Evolutionary conservation across 2,888 invertebrate genomes (phyloP).

Genomic region (Apantesis nais): DNA sequence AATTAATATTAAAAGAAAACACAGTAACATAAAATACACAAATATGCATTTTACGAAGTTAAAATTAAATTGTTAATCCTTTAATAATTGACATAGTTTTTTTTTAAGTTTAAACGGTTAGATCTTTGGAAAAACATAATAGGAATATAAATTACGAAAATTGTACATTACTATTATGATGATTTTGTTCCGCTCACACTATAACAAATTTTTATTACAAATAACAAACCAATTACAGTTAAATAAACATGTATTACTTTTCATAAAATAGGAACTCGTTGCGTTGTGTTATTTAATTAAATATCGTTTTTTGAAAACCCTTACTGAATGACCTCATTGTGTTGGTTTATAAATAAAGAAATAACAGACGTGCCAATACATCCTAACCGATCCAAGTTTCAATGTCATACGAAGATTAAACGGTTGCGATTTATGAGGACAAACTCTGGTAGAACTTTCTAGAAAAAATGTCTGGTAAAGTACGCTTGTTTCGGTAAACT

Average conservation of each 20-base stretch:
- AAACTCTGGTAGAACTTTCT: constrained; percentile 4
- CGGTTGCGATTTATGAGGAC: constrained; percentile 8
- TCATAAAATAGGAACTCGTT: neutral
- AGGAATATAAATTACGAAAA: no score
- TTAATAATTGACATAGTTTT: no score
- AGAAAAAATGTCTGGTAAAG: constrained; percentile 11
- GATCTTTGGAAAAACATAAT: no score
- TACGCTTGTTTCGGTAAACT: constrained; percentile 16
- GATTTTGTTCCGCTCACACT: no score
- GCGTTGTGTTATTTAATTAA: neutral
- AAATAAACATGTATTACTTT: neutral
- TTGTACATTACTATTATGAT: no score
- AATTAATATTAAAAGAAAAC: neutral
- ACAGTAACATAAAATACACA: neutral
- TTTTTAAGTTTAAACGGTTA: no score
- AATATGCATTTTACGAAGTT: neutral
- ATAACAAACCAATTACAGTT: neutral
- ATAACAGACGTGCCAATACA: neutral
- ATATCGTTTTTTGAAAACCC: neutral
- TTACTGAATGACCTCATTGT: neutral
- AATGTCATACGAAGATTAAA: constrained; percentile 14
- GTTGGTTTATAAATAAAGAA: neutral
- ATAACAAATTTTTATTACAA: no score
- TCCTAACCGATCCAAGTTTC: neutral
- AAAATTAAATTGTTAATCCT: neutral